Evolutionary conservation across 2,888 invertebrate genomes (phyloP).

Genomic region (Psylliodes chrysocephalus): DNA sequence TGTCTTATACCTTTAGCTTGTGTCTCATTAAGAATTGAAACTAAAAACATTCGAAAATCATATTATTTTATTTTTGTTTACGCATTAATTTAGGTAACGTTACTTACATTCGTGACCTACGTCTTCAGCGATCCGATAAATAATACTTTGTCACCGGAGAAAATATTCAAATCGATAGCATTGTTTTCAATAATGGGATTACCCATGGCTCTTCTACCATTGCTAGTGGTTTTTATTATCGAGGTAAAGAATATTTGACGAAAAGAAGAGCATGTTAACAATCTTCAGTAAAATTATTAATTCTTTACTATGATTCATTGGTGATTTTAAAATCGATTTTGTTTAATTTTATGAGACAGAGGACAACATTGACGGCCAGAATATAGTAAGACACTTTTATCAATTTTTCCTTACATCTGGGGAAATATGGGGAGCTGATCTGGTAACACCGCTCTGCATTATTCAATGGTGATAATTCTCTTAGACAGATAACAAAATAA

Average conservation of each 20-base stretch:
- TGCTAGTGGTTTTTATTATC: conserved; percentile 77
- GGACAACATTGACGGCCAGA: too few relatives aligned
- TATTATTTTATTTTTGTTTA: too few relatives aligned
- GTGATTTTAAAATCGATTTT: not conserved
- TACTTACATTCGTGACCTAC: conserved; percentile 86
- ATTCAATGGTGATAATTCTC: too few relatives aligned
- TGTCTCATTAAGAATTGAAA: too few relatives aligned
- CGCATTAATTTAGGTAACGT: conserved; percentile 73
- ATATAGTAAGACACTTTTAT: too few relatives aligned
- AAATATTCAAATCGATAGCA: conserved; percentile 87
- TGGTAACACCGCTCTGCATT: too few relatives aligned
- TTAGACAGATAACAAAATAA: too few relatives aligned
- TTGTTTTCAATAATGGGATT: conserved; percentile 89
- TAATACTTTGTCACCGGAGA: conserved; percentile 81
- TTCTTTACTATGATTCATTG: not conserved
- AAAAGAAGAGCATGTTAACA: conserved; percentile 8
- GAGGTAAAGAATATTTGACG: conserved; percentile 76
- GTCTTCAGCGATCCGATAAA: conserved; percentile 68
- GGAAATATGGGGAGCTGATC: too few relatives aligned
- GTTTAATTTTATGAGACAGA: not conserved
- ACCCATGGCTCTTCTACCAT: conserved; percentile 84
- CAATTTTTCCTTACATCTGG: too few relatives aligned
- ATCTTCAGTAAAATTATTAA: not conserved
- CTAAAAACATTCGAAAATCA: too few relatives aligned
- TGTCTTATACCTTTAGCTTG: too few relatives aligned